phyloP scores from a whole-genome alignment of 2,113 vertebrate species.

The Stigmatopora argus region DNA sequence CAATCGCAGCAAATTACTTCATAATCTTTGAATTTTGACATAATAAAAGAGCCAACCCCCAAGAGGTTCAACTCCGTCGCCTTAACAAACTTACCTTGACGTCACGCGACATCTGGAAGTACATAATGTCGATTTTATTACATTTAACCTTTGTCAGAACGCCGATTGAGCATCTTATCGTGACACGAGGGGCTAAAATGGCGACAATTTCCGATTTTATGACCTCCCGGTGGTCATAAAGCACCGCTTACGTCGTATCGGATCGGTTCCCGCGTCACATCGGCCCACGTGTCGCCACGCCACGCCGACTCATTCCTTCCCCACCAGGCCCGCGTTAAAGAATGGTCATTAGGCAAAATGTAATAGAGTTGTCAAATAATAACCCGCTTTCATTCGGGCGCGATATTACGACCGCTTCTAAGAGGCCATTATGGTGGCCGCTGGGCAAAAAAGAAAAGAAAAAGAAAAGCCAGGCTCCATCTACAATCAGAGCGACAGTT shows the following conservation, averaged over 20 bases:
- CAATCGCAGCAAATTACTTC: no score
- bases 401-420: constrained; percentile 33
- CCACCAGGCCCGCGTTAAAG: constrained; percentile 16
- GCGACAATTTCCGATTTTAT: constrained; percentile 16
- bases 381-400: constrained; percentile 22
- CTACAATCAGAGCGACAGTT: constrained; percentile 15
- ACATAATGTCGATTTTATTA: not conserved
- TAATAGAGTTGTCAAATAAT: constrained; percentile 32
- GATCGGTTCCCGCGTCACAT: constrained; percentile 7
- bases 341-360: constrained; percentile 29
- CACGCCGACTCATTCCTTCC: constrained; percentile 15
- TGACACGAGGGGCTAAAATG: not conserved
- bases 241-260: constrained; percentile 24
- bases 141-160: not conserved
- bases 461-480: constrained; percentile 6
- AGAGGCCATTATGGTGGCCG: constrained; percentile 22
- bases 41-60: not conserved
- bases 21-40: no score
- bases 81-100: constrained; percentile 33
- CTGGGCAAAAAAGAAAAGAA: not conserved
- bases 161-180: not conserved
- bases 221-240: constrained; percentile 19
- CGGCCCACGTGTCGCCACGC: no score
- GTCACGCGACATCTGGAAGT: constrained; percentile 24
- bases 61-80: not conserved